Conservation (phyloP, 2,113 vertebrate species). For the Hippopotamus amphibius region DNA sequence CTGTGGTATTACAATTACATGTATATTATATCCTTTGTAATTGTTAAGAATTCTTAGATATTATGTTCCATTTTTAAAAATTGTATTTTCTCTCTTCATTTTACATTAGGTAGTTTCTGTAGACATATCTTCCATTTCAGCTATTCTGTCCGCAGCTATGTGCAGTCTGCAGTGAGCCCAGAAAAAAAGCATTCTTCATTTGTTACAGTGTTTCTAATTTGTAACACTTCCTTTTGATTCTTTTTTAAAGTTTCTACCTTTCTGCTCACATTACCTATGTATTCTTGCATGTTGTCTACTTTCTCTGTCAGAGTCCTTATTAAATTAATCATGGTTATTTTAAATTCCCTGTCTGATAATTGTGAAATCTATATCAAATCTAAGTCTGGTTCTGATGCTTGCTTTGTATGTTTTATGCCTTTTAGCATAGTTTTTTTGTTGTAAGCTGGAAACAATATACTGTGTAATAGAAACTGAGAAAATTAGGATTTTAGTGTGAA, state of each 20-base stretch:
- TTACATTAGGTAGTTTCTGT: not conserved
- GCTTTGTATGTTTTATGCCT: not conserved
- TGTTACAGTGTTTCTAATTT: not conserved
- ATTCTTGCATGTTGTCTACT: not conserved
- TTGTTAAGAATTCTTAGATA: not conserved
- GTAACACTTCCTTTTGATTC: not conserved
- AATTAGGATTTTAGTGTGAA: not conserved
- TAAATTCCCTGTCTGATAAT: not conserved
- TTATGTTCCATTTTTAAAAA: not conserved
- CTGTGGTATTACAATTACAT: not conserved
- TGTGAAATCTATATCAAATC: not conserved
- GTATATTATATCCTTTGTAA: not conserved
- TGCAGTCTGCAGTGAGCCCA: not conserved
- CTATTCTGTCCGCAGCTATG: not conserved
- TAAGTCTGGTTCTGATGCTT: not conserved
- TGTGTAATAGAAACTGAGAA: not conserved
- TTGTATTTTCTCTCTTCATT: not conserved
- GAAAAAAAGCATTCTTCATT: not conserved
- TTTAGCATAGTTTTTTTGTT: not conserved
- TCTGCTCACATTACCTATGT: not conserved
- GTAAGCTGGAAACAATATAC: not conserved
- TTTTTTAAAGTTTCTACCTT: not conserved
- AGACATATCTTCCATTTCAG: rapidly evolving
- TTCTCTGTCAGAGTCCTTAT: not conserved
- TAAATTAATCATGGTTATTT: not conserved